These are phyloP conservation scores for Micrasema minimum DNA, from an alignment of 1,140 invertebrate species.

Conservation along the genomic window DNA sequence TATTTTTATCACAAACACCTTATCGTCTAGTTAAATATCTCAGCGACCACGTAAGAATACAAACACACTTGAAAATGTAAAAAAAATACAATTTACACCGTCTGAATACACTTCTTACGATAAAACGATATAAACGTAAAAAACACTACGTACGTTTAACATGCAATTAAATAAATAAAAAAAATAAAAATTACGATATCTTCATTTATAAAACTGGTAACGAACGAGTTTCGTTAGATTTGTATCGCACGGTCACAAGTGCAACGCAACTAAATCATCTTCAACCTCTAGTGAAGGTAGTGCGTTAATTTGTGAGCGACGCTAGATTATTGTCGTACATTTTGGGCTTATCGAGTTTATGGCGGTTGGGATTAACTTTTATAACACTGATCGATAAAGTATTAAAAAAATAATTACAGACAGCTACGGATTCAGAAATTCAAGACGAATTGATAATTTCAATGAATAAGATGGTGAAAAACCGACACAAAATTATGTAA, in stretches of 20 bases:
- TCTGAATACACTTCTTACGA: slow-evolving; percentile 20
- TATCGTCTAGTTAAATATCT: slow-evolving; percentile 39
- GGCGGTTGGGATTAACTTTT: background rate
- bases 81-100: slow-evolving; percentile 6
- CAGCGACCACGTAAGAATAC: slow-evolving; percentile 20
- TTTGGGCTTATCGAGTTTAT: slow-evolving; percentile 15
- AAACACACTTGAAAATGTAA: slow-evolving; percentile 30
- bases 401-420: background rate
- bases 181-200: slow-evolving; percentile 20
- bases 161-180: slow-evolving; percentile 38
- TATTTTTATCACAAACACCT: slow-evolving; percentile 35
- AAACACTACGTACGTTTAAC: slow-evolving; percentile 29
- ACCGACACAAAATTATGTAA: too few relatives aligned
- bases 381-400: background rate
- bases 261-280: slow-evolving; percentile 8
- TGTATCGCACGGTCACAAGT: slow-evolving; percentile 7
- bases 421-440: too few relatives aligned
- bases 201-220: slow-evolving; percentile 27
- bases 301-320: background rate
- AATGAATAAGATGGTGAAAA: too few relatives aligned
- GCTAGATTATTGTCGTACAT: background rate
- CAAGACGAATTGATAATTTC: too few relatives aligned
- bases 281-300: background rate
- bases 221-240: slow-evolving; percentile 17
- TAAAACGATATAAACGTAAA: slow-evolving; percentile 33